Percentiles rank a stretch among this genome's conserved stretches.
These are phyloP conservation scores for Zygogramma bicolorata DNA, from an alignment of 2,888 invertebrate genomes.

Conservation along the genomic window DNA sequence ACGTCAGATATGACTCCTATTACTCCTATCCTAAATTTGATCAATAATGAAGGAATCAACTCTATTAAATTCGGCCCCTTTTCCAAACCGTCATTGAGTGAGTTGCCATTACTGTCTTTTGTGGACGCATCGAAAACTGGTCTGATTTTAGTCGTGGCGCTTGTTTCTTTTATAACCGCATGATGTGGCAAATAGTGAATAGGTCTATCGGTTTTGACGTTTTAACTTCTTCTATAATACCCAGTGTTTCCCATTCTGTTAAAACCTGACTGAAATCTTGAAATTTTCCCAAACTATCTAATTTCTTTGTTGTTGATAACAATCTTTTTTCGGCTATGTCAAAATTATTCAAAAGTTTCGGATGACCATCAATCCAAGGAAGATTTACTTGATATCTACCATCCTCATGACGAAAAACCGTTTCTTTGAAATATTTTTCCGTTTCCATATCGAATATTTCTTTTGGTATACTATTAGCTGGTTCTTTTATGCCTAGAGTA, in stretches of 20 bases:
- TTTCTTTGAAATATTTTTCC: background rate
- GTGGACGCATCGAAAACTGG: too few species aligned
- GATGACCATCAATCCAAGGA: background rate
- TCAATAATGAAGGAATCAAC: too few species aligned
- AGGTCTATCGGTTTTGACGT: background rate
- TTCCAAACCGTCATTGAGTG: too few species aligned
- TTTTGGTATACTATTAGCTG: background rate
- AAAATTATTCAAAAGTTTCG: background rate
- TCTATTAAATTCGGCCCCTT: too few species aligned
- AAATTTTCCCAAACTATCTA: background rate
- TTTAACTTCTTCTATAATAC: background rate
- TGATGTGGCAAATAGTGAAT: background rate
- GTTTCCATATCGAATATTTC: background rate
- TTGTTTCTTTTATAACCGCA: too few species aligned
- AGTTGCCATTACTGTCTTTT: too few species aligned
- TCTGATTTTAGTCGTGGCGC: too few species aligned
- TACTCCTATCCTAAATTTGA: too few species aligned
- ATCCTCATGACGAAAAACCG: background rate
- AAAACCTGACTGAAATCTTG: background rate
- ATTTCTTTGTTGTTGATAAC: background rate
- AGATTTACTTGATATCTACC: background rate
- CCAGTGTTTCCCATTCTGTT: background rate
- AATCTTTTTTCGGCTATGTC: background rate
- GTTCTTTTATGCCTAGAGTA: background rate
- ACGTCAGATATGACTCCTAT: too few species aligned